These are phyloP conservation scores for Chaetura pelagica DNA, from an alignment of 2,113 vertebrate genomes.

Conservation along the genomic window DNA sequence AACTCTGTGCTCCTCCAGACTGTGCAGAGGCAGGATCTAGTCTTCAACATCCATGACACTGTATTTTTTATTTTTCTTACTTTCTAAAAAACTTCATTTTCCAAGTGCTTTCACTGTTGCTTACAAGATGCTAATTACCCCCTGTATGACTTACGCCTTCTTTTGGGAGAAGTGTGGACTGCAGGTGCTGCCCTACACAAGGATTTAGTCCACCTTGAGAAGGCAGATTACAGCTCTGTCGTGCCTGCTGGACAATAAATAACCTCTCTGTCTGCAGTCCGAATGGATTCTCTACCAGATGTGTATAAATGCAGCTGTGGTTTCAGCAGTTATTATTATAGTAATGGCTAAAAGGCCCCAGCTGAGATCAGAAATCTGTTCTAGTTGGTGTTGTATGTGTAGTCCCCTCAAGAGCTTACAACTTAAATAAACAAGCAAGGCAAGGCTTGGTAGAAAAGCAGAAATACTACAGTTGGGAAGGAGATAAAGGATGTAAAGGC, in stretches of 20 bases:
- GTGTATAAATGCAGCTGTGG: conserved; percentile 39
- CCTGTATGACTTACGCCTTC: not conserved
- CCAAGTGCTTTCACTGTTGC: not conserved
- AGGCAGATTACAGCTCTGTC: conserved; percentile 2
- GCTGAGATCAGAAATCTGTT: conserved; percentile 37
- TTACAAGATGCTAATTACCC: not conserved
- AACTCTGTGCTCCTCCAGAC: not conserved
- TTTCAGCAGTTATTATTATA: conserved; percentile 27
- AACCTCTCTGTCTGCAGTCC: conserved; percentile 12
- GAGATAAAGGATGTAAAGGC: conserved; percentile 31
- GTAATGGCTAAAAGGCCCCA: not conserved
- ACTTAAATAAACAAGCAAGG: conserved; percentile 18
- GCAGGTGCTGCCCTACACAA: not conserved
- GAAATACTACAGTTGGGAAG: not conserved
- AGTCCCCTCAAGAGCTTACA: conserved; percentile 15
- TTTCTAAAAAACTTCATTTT: not conserved
- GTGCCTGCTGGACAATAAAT: not conserved
- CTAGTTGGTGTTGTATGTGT: conserved; percentile 24
- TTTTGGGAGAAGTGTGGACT: not conserved
- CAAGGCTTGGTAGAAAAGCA: not conserved
- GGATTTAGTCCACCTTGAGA: not conserved
- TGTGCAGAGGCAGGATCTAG: not conserved
- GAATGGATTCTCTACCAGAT: conserved; percentile 38
- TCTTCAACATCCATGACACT: not conserved
- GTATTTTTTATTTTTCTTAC: not conserved